Evolutionary conservation across 2,113 vertebrate genomes (phyloP), one percentile per base, ranked within the genome.

Genomic region (Alaudala cheleensis): DNA sequence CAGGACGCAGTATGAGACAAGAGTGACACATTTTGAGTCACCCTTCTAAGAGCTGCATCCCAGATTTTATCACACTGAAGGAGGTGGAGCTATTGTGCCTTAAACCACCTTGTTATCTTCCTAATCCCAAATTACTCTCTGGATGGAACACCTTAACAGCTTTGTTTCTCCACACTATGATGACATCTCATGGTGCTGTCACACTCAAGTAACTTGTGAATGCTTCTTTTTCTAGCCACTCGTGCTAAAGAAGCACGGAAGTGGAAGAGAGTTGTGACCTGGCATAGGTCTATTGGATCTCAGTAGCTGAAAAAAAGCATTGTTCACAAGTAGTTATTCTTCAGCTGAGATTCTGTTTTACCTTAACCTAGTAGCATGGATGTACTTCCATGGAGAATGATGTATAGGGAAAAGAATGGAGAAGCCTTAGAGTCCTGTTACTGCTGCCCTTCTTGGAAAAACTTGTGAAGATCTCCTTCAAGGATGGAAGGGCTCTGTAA

Each of bases 1-100:
- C 56, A 45, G 47, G 34, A 67, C 19, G 31, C 79, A 45, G 4
- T 40, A 10, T 72, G 50, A 91, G 56, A 56, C 87, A 83, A n/a
- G 79, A 77, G 42, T 80, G 85, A 95, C 65, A 66, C 83, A 92
- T 61, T 94, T 86, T 96, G 87, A 94, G 69, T 96, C 94, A 90
- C 57, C 22, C 39, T 70, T 93, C 47, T 88, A 86, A 93, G 39
- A 78, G 76, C 34, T 90, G 8, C 61, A 88, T 77, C 85, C 64
- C 67, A 92, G 90, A 83, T 91, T 90, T 95, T 95, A 96, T 90
- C 92, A 78, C 28, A 47, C 58, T 74, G 67, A 33, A 89, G 39
- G 73, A 81, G 89, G 96, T 84, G 73, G 86, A 94, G 86, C 77
- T 84, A n/a, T n/a, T 78, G 40, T 80, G 71, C 6, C 0, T 86